Evolutionary conservation across 2,797 vertebrate genomes (phyloP), one percentile per base, ranked within the genome.

Genomic region (Alectoris magna): DNA sequence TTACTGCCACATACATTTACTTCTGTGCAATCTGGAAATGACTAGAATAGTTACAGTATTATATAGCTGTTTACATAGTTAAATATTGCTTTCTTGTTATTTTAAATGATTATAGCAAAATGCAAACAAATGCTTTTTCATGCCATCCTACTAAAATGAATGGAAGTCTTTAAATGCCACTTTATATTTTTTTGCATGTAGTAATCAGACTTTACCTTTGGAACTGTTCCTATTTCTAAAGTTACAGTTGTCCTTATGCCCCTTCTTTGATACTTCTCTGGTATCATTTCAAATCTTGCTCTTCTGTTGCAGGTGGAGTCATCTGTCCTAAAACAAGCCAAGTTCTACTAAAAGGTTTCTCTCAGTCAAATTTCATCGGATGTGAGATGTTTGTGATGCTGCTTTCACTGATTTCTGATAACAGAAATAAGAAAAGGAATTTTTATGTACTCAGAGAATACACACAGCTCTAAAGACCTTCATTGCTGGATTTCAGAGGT

Each of bases 41-140:
- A 93, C 79, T 91, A 34, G 84, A 94, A 84, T 78, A 84, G 91
- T 58, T 44, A 70, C 51, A 67, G 43, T 51, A 38, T 58, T 76
- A 67, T 39, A 60, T 15, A 80, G n/a, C 12, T 84, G 19, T 49
- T 80, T 41, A 76, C 78, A 14, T 46, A 70, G 75, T 93, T 84
- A 72, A 89, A 88, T 23, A 73, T 78, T 73, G 44, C 6, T 81
- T 91, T 72, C 46, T 24, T 84, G 53, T 68, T 82, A 73, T 64
- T 85, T 94, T 84, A 68, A 91, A 64, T 34, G 22, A 84, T 68
- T 90, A 79, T 34, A 76, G 36, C 14, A 39, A 88, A 88, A 34
- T 1, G 8, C 26, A 89, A 89, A 83, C 53, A 81, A 72, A 46
- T 59, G 29, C 0, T 24, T 69, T 84, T 86, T 76, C 38, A 72